A percentile compares a stretch with the other conserved stretches of the same genome.
Conservation (phyloP, 2,113 vertebrate genomes). For the Aegithalos caudatus region DNA sequence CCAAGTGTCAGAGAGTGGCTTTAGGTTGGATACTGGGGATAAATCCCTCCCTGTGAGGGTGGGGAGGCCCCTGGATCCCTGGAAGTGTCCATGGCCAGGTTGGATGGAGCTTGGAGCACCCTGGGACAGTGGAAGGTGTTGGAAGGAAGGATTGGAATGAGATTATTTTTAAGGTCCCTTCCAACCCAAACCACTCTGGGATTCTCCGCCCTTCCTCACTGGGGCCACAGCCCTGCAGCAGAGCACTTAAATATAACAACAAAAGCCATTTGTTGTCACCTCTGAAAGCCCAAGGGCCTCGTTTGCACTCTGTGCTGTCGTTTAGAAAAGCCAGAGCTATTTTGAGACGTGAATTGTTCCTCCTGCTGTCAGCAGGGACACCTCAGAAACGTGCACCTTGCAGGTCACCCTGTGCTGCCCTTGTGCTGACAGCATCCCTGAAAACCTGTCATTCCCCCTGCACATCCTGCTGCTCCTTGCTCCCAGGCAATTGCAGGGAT, state of each 20-base stretch:
- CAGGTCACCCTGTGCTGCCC: background rate
- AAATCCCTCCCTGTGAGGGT: background rate
- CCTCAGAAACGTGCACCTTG: background rate
- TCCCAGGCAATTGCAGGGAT: background rate
- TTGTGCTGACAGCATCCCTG: background rate
- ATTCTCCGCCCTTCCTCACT: background rate
- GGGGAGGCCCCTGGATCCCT: background rate
- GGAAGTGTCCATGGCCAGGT: background rate
- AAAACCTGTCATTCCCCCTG: background rate
- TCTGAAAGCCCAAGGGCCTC: background rate
- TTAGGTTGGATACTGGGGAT: background rate
- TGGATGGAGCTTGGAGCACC: rapidly evolving
- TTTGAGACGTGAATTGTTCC: background rate
- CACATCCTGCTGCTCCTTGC: background rate
- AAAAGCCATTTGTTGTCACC: background rate
- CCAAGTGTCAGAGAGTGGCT: background rate
- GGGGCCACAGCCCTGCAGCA: background rate
- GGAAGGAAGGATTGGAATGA: background rate
- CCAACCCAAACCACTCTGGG: background rate
- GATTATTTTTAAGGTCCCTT: background rate
- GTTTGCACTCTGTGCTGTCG: background rate
- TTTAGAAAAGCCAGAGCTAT: background rate
- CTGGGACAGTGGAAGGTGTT: background rate
- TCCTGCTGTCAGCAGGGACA: background rate
- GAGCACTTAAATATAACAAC: background rate